Percentiles rank a stretch among this genome's conserved stretches.
These are phyloP conservation scores for Fulmarus glacialis DNA, from an alignment of 2,113 vertebrate species.

Conservation along the genomic window DNA sequence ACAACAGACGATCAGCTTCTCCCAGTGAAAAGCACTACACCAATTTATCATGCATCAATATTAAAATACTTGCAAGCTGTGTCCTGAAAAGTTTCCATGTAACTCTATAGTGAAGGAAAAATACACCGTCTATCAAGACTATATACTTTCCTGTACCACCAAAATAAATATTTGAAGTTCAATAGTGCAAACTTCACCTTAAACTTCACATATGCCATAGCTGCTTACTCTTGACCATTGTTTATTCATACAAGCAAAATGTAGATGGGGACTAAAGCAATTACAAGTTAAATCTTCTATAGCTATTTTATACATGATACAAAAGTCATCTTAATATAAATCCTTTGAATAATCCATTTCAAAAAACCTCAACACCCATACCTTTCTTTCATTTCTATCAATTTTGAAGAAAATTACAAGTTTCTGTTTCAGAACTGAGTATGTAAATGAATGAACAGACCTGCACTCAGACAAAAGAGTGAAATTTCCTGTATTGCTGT, in stretches of 20 bases:
- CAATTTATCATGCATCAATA: not conserved
- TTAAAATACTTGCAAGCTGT: not conserved
- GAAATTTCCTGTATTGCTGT: not conserved
- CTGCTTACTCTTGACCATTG: not conserved
- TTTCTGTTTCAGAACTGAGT: not conserved
- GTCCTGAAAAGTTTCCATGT: not conserved
- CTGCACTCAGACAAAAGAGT: not conserved
- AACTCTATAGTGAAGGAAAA: not conserved
- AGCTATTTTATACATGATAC: not conserved
- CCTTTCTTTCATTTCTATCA: not conserved
- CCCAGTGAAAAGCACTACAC: not conserved
- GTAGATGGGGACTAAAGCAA: not conserved
- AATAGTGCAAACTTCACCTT: not conserved
- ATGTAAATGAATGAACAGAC: not conserved
- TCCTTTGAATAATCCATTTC: not conserved
- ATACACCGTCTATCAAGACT: not conserved
- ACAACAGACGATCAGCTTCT: not conserved
- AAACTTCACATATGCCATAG: not conserved
- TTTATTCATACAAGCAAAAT: not conserved
- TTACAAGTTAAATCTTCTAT: not conserved
- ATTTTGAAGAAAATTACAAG: not conserved
- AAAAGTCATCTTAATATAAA: not conserved
- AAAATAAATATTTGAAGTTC: not conserved
- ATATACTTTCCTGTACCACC: not conserved
- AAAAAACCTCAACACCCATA: rapidly evolving